Evolutionary conservation across 2,113 vertebrate species (phyloP).

Genomic region (Trematomus loennbergii): DNA sequence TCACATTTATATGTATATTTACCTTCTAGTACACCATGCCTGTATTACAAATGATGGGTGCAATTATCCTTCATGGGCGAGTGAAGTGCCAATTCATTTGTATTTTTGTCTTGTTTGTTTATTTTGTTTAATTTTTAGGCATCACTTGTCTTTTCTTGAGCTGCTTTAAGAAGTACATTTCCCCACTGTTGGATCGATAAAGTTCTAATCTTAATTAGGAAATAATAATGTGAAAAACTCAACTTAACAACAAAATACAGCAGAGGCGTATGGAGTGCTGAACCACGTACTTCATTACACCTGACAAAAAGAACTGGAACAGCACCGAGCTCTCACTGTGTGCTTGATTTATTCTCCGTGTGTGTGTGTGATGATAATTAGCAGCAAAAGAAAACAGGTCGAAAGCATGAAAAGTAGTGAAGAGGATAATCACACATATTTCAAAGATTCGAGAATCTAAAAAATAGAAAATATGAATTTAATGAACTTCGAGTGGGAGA

Average conservation of each 20-base stretch:
- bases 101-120: too few species aligned
- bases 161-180: too few species aligned
- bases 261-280: neutral
- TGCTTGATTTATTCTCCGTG: neutral
- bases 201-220: neutral
- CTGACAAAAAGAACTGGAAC: conserved; percentile 30
- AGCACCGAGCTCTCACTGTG: neutral
- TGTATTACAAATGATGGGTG: too few species aligned
- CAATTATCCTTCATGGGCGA: too few species aligned
- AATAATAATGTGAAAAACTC: neutral
- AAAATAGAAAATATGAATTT: conserved; percentile 9
- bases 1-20: too few species aligned
- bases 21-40: too few species aligned
- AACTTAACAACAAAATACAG: neutral
- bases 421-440: conserved; percentile 36
- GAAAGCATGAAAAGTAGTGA: conserved; percentile 22
- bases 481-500: conserved; percentile 56
- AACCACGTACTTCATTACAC: conserved; percentile 17
- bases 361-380: conserved; percentile 42
- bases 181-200: too few species aligned
- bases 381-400: conserved; percentile 27
- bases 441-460: neutral
- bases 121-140: too few species aligned
- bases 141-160: too few species aligned
- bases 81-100: too few species aligned